Base-by-base conservation (phyloP, 1,140 invertebrate genomes). In the Telenomus remus region DNA sequence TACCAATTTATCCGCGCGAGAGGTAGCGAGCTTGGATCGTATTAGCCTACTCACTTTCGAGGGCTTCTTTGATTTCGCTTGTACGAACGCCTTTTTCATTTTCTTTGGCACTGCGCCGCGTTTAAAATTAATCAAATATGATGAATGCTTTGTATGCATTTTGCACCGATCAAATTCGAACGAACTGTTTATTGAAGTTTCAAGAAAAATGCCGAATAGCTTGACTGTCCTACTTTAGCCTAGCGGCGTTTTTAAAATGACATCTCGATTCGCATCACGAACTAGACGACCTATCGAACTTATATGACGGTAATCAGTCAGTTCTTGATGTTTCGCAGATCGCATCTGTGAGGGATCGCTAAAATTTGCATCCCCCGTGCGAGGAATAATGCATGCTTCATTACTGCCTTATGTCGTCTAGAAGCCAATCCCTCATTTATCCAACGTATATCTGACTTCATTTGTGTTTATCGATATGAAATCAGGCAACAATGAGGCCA, bases 261-360 rank as follows among this genome's bases (percentile, higher is more conserved):
- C 54, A 73, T 79, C 35, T 69, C 19, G 60, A 80, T 71, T 75
- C 75, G 54, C 53, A 65, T 78, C 78, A 80, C 78, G 78, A 63
- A 80, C 11, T n/a, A n/a, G 56, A 47, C 64, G 50, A 78, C 78
- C 68, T 55, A 65, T 76, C 64, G 72, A 64, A 54, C 71, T 64
- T 73, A 76, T 79, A 80, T 77, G 79, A 69, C 73, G 65, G 74
- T 68, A 79, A 81, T 81, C 77, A 81, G 61, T 81, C 79, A 79
- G 65, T 48, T 71, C 64, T 59, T 69, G 66, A 73, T 72, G 55
- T 74, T 80, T 70, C 33, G 68, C 68, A 60, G 79, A 81, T 78
- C 78, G 71, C 66, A 76, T 76, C 76, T 60, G 33, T 69, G 78
- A 76, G 71, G 74, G 79, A 81, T 79, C 69, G 71, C 15, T 14